Evolutionary conservation across 2,888 invertebrate genomes (phyloP).

Genomic region (Steinernema carpocapsae): DNA sequence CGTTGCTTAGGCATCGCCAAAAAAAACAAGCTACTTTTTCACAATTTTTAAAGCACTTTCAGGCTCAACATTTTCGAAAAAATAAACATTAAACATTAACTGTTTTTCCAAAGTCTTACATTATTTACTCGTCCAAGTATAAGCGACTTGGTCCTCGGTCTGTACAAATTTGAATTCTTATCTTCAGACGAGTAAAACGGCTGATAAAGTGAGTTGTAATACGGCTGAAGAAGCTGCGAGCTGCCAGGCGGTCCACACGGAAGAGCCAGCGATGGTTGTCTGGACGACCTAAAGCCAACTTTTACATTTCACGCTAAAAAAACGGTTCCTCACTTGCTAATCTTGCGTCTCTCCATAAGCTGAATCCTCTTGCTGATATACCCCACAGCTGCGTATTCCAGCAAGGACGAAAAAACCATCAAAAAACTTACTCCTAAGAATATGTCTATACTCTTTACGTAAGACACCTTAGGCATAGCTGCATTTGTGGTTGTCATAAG

Average conservation of each 20-base stretch:
- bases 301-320: neutral
- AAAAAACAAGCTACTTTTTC: too few species aligned
- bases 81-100: too few species aligned
- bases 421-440: conserved; percentile 82
- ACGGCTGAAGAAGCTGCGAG: conserved; percentile 26
- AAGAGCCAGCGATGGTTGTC: neutral
- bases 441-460: conserved; percentile 91
- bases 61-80: too few species aligned
- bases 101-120: too few species aligned
- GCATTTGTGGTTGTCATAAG: conserved; percentile 76
- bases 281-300: neutral
- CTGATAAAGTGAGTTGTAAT: conserved; percentile 53
- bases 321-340: neutral
- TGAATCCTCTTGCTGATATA: conserved; percentile 82
- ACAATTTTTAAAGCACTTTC: too few species aligned
- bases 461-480: conserved; percentile 88
- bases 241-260: neutral
- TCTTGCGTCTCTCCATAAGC: conserved; percentile 4
- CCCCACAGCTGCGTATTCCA: conserved; percentile 95
- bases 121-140: neutral
- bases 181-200: conserved; percentile 64
- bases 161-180: conserved; percentile 36
- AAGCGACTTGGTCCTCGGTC: conserved; percentile 7
- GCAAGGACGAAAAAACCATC: conserved; percentile 95
- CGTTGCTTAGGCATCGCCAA: too few species aligned